Evolutionary conservation across 2,113 vertebrate species (phyloP), one percentile per base, ranked within the genome.

Genomic region (Aspiorhynchus laticeps): DNA sequence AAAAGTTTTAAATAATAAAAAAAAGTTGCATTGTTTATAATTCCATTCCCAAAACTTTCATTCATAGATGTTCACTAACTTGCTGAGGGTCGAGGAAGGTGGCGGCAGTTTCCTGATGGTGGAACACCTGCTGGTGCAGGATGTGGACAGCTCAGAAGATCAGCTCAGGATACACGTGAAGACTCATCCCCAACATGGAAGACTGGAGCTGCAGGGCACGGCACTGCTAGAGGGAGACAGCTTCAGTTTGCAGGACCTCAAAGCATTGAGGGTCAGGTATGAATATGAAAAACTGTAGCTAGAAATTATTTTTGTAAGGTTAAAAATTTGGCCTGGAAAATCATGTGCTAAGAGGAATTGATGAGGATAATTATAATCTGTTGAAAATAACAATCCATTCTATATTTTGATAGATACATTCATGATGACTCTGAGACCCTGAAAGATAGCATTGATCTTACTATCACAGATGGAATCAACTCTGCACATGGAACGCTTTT

Each of bases 361-460:
- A 48, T 78, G 38, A 14, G 31, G 33, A 15, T 21, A 7, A 77
- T 46, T 41, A 65, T 82, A 17, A 61, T 15, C 7, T 75, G 7
- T 51, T 38, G 56, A 31, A 7, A 24, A n/a, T 73, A 11, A 75
- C 7, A 78, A 9, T 26, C 43, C 14, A 11, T 12, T 24, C 21
- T 19, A 28, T 74, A n/a, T 71, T 41, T 4, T 48, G 24, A 36
- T 90, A 98, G 97, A 92, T 97, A 97, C 91, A 92, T 96, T 91
- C 96, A 94, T 71, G 97, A 98, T 80, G 97, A 97, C 94, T 96
- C 97, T 5, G 97, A 98, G 93, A 97, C 95, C 79, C 91, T 93
- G 2, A 93, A 95, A 92, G 96, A 98, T 80, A 92, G 91, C 79
- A 86, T 96, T 51, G 88, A 90, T 83, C 95, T 98, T 92, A 95